Percentiles rank a stretch among this genome's conserved stretches.
Conservation (phyloP, 2,113 vertebrate species). For the Dinomys branickii region DNA sequence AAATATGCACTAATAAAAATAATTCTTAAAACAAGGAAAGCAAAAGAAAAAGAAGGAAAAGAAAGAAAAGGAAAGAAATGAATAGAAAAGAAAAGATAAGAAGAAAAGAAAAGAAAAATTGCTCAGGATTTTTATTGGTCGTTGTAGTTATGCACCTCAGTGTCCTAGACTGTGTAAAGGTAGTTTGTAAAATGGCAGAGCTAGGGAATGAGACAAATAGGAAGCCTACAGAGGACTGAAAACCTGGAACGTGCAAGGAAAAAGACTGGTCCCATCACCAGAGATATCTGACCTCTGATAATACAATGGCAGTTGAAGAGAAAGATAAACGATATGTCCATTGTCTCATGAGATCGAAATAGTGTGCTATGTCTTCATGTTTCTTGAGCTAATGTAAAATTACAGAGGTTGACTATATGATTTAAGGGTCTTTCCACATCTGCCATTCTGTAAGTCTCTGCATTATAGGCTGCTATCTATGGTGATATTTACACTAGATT, state of each 20-base stretch:
- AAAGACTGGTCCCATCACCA: background rate
- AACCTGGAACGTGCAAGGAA: background rate
- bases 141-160: background rate
- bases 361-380: background rate
- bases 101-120: background rate
- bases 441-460: background rate
- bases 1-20: background rate
- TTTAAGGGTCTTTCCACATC: background rate
- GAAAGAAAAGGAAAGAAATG: too few species aligned
- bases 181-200: slow-evolving; percentile 3
- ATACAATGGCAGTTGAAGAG: background rate
- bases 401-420: background rate
- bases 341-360: slow-evolving; percentile 10
- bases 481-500: slow-evolving; percentile 1
- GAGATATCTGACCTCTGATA: slow-evolving; percentile 36
- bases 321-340: background rate
- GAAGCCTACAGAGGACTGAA: slow-evolving; percentile 17
- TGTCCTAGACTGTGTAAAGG: background rate
- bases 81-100: background rate
- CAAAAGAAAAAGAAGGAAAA: background rate
- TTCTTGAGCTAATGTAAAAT: slow-evolving; percentile 15
- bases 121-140: background rate
- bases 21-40: background rate
- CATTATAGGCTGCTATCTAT: background rate
- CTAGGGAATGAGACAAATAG: background rate